Conservation (phyloP, 2,113 vertebrate genomes). For the Spilogale gracilis region DNA sequence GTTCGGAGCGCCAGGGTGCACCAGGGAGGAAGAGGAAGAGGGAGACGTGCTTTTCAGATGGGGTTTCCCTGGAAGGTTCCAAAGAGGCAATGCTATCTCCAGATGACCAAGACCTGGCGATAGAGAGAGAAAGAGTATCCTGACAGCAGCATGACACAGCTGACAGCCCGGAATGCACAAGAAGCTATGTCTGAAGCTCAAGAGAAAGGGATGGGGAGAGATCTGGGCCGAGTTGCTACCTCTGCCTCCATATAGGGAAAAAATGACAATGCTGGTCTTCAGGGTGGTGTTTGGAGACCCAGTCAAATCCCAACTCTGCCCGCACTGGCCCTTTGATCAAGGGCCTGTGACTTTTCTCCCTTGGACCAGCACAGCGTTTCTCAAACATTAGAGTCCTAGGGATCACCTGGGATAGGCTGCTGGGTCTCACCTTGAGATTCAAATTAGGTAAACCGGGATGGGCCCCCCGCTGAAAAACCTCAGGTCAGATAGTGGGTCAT, state of each 20-base stretch:
- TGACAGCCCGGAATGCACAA: not conserved
- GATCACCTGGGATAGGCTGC: not conserved
- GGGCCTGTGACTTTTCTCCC: not conserved
- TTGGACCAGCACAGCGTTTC: not conserved
- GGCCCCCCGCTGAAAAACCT: not conserved
- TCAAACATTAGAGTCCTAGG: not conserved
- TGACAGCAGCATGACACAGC: not conserved
- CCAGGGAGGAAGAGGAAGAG: not conserved
- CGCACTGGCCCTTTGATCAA: not conserved
- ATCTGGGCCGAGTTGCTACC: not conserved
- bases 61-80: not conserved
- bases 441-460: not conserved
- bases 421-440: not conserved
- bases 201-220: not conserved
- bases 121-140: not conserved
- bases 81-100: not conserved
- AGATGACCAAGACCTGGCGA: not conserved
- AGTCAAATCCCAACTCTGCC: not conserved
- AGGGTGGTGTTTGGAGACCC: not conserved
- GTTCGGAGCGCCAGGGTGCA: not conserved
- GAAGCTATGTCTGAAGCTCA: not conserved
- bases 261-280: not conserved
- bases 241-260: not conserved
- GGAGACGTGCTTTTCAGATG: not conserved
- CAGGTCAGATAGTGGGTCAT: not conserved